Conservation (phyloP, 2,113 vertebrate species). For the Lethenteron camtschaticum region DNA sequence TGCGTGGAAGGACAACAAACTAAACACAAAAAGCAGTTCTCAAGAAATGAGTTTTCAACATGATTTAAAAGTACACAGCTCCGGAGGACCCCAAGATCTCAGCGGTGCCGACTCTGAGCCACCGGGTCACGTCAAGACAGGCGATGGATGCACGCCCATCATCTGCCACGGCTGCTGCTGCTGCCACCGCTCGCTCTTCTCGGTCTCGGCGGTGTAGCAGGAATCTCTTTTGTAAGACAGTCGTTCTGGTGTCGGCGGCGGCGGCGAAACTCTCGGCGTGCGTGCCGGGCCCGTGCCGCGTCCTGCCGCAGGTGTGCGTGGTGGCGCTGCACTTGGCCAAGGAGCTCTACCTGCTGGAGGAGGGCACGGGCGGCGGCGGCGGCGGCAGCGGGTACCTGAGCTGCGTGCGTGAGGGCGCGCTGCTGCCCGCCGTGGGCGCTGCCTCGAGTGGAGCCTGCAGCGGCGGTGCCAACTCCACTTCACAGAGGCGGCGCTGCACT, state of each 20-base stretch:
- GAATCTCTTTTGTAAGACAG: not conserved
- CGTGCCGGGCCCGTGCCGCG: not conserved
- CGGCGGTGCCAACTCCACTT: slow-evolving; percentile 81
- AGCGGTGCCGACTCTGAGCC: no score
- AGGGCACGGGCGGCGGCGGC: slow-evolving; percentile 11
- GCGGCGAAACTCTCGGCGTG: not conserved
- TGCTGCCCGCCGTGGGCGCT: slow-evolving; percentile 56
- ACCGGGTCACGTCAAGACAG: no score
- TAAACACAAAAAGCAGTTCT: no score
- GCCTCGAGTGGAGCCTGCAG: slow-evolving; percentile 70
- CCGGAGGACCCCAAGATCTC: no score
- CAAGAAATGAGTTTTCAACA: no score
- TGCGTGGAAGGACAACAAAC: no score
- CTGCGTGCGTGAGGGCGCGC: slow-evolving; percentile 52
- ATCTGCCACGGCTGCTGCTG: no score
- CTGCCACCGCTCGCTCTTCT: not conserved
- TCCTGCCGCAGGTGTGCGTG: slow-evolving; percentile 51
- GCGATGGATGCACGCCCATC: no score
- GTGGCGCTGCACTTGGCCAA: slow-evolving; percentile 72
- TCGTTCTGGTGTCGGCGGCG: not conserved
- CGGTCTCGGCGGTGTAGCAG: not conserved
- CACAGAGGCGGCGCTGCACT: slow-evolving; percentile 60
- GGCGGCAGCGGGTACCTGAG: slow-evolving; percentile 66
- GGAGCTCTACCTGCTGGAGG: slow-evolving; percentile 67
- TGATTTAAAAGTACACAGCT: no score